Base-by-base conservation (phyloP, 2,113 vertebrate genomes). In the Mus spicilegus region DNA sequence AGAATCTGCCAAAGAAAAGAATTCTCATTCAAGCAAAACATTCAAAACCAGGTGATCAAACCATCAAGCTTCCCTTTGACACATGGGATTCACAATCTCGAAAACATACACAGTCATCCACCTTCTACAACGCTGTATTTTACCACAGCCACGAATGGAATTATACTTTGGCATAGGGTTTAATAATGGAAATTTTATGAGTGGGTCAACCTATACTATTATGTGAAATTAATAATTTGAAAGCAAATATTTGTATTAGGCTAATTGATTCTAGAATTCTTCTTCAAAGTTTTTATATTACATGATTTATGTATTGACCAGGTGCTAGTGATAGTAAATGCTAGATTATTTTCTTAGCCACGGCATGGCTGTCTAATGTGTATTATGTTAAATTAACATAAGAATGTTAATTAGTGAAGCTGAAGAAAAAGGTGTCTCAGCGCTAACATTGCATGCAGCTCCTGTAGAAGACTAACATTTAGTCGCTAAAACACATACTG, bases 141-240 rank as follows among this genome's bases (percentile, higher is more conserved):
- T 93, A 92, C 19, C 72, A 26, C 81, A 92, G 33, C 0, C 8
- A 70, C 42, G 1, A 42, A 81, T 73, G 54, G 42, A 36, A 17
- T 84, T 36, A 87, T 19, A 72, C 69, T 39, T 86, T 91, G 58
- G 78, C 0, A 85, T 14, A 85, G 12, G 49, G 14, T 75, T 46
- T 78, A 87, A 91, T 30, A 91, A 94, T 87, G 54, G 92, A 87
- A 82, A 76, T 87, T 54, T 76, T 90, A 78, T 96, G n/a, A 51
- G 42, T 30, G 36, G 0, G 51, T 65, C 42, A 95, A 49, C 20
- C 82, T 42, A 84, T 80, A 56, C 24, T 96, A 91, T 69, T 42
- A 90, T 77, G 56, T 92, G 33, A 95, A 95, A 84, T 6, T 54
- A 70, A 63, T 75, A 42, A 94, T 92, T 95, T 77, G 95, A 91